These are phyloP conservation scores for Luidia sarsii DNA, from an alignment of 53 echinoderm and acorn worm species.

Conservation along the genomic window DNA sequence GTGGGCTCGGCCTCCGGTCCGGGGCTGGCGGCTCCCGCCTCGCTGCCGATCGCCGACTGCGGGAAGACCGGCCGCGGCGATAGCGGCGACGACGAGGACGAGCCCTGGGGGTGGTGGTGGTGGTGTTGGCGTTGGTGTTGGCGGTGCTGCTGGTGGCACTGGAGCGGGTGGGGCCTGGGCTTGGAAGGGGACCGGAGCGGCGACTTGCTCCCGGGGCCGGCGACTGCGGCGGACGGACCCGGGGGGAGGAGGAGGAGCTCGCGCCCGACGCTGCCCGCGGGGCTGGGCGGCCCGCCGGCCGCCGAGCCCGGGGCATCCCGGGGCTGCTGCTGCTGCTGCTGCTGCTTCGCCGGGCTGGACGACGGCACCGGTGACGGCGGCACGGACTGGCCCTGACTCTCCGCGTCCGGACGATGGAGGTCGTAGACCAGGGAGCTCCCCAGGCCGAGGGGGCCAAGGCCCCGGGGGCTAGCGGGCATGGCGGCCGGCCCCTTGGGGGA, in stretches of 20 bases:
- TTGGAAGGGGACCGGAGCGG: too few relatives aligned
- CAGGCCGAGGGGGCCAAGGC: not conserved
- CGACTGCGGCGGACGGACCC: not conserved
- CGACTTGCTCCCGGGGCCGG: not conserved
- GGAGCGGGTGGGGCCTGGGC: not conserved
- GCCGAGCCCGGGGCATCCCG: constrained; percentile 22
- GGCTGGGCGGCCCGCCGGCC: too few relatives aligned
- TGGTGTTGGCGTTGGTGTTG: not conserved
- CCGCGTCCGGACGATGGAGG: not conserved
- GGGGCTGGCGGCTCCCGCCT: not conserved
- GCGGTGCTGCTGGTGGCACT: constrained; percentile 16
- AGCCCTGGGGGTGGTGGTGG: constrained; percentile 16
- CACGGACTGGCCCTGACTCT: constrained; percentile 26
- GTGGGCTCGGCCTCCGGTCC: constrained; percentile 11
- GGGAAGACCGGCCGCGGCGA: constrained; percentile 17
- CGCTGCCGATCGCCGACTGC: not conserved
- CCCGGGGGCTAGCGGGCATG: constrained; percentile 22
- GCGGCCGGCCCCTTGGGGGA: constrained; percentile 26
- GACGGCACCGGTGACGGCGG: too few relatives aligned
- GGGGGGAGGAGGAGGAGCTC: constrained; percentile 2
- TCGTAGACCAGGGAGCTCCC: constrained; percentile 23
- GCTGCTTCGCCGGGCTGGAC: constrained; percentile 7
- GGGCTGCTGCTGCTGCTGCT: too few relatives aligned
- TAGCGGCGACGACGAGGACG: constrained; percentile 12
- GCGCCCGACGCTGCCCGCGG: constrained; percentile 11